Percentiles rank a stretch among this genome's conserved stretches.
phyloP scores from a whole-genome alignment of 2,888 invertebrate species.

The Anticlea derivata region DNA sequence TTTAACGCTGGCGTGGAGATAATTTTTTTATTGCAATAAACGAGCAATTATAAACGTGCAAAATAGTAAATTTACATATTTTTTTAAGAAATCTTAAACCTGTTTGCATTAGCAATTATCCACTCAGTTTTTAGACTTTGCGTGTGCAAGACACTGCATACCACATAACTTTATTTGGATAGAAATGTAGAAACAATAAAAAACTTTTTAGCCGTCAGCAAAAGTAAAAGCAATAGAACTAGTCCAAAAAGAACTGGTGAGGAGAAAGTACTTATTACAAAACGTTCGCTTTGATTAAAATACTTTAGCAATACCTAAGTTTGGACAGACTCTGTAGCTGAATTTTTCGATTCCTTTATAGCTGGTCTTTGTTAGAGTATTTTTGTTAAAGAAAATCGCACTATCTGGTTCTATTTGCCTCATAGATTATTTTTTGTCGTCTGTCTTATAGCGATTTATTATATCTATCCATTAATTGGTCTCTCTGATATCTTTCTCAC shows the following conservation, averaged over 20 bases:
- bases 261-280: constrained; percentile 51
- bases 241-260: constrained; percentile 47
- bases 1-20: too few relatives aligned
- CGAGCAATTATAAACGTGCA: too few relatives aligned
- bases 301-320: constrained; percentile 34
- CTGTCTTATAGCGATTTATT: too few relatives aligned
- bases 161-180: constrained; percentile 42
- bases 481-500: too few relatives aligned
- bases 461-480: too few relatives aligned
- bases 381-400: background rate
- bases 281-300: constrained; percentile 50
- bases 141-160: constrained; percentile 4
- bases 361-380: constrained; percentile 1
- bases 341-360: constrained; percentile 10
- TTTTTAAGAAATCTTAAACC: background rate
- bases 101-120: background rate
- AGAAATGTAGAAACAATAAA: constrained; percentile 50
- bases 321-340: constrained; percentile 16
- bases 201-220: constrained; percentile 46
- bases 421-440: background rate
- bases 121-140: background rate
- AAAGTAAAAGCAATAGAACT: constrained; percentile 54
- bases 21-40: too few relatives aligned
- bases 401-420: background rate
- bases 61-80: too few relatives aligned